phyloP scores from a whole-genome alignment of 2,888 invertebrate genomes.

The Auanema freiburgensis region DNA sequence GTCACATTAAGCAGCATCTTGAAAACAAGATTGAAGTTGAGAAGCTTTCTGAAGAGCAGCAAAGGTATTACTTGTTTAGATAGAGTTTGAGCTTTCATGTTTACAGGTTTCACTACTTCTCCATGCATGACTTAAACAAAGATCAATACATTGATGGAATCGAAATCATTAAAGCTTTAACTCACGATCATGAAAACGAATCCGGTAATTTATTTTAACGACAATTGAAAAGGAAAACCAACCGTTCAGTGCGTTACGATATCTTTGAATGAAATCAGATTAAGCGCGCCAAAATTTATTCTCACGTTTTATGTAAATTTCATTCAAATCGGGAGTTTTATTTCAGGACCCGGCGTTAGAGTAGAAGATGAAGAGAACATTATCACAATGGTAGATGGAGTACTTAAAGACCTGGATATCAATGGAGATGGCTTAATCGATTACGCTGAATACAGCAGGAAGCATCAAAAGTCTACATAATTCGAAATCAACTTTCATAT shows the following conservation, averaged over 20 bases:
- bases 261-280: too few species aligned
- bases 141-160: constrained; percentile 92
- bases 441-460: constrained; percentile 85
- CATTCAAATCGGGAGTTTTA: too few species aligned
- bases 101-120: constrained; percentile 86
- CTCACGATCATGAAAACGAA: constrained; percentile 71
- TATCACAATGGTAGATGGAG: constrained; percentile 41
- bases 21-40: constrained; percentile 81
- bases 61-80: constrained; percentile 67
- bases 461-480: constrained; percentile 12
- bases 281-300: too few species aligned
- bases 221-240: too few species aligned
- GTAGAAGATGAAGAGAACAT: constrained; percentile 37
- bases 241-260: too few species aligned
- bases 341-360: constrained; percentile 26
- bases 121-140: constrained; percentile 94
- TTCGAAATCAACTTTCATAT: too few species aligned
- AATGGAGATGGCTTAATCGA: constrained; percentile 86
- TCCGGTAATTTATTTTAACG: constrained; percentile 8
- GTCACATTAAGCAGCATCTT: constrained; percentile 89
- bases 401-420: constrained; percentile 76
- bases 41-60: constrained; percentile 88
- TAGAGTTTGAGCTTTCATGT: constrained; percentile 2
- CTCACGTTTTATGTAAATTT: too few species aligned
- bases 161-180: constrained; percentile 88